Evolutionary conservation across 2,888 invertebrate species (phyloP), one percentile per base, ranked within the genome.

Genomic region (Sarcophaga variegata): DNA sequence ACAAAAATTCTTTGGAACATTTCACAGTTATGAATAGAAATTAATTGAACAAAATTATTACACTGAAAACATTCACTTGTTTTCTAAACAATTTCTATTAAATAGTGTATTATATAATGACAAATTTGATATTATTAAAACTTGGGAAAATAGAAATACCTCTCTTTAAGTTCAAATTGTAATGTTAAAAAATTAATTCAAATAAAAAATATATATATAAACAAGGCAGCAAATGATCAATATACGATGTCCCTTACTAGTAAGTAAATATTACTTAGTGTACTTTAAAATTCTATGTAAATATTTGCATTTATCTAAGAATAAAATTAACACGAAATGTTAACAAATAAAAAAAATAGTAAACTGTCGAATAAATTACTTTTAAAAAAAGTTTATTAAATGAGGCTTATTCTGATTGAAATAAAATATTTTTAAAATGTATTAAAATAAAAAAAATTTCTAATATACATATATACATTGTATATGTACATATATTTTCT

Each of bases 81-180:
- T 20, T 37, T 37, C 37, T 37, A 37, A 37, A 25, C 20, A 77
- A 74, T 76, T 66, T 20, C 76, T 82, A 22, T 71, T 70, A 71
- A 37, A 37, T 37, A 37, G 37, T 37, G 37, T 37, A 37, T 37
- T 37, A 37, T 37, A 10, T 37, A 79, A 87, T 67, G 81, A 83
- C 60, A 83, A 85, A 85, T 81, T 70, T 83, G 90, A 90, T 90
- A 91, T 91, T 90, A 91, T 90, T 90, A 91, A 92, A 89, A 92
- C 92, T 92, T 93, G 91, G 90, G 92, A 93, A 93, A 93, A 93
- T 93, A 93, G 91, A 93, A 93, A 93, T 93, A 93, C 93, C 93
- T 93, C 93, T 93, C 92, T 92, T 93, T 93, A 92, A 93, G 93
- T 93, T 93, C 93, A 93, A 93, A 93, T 81, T 88, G 88, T 74